Base-by-base conservation (phyloP, 2,113 vertebrate species). In the Empidonax alnorum region DNA sequence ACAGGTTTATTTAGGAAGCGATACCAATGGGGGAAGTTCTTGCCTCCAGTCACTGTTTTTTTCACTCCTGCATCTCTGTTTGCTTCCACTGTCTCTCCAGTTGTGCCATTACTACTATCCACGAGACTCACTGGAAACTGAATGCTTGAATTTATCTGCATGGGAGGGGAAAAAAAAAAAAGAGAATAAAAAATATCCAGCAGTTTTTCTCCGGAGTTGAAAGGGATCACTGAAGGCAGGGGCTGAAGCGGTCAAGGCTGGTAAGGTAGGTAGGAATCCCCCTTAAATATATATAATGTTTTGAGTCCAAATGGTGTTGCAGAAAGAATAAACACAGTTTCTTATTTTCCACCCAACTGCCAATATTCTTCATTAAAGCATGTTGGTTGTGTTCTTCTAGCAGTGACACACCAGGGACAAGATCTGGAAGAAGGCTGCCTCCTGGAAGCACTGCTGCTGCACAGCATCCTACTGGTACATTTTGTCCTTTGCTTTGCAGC, bases 401-500 rank as follows among this genome's bases (percentile, higher is more conserved):
- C 78, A 76, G 71, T 46, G 89, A 89, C 78, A 76, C 67, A 61
- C 37, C 28, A 61, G 78, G 83, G 75, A 63, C 78, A 83, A 76
- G 90, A 87, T 85, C 72, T 88, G 91, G 85, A 81, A 89, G 94
- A 79, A 66, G 22, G 52, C 89, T 78, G 92, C 65, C 89, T 95
- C 89, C 91, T 78, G 92, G 84, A 92, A 91, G 37, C 52, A 61
- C 78, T 86, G 83, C 88, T 83, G 92, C 76, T 85, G 91, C 92
- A 77, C 90, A 93, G 84, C 67, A 66, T 89, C 85, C 78, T 71
- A 28, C 82, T 67, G 79, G 84, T 74, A 95, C 93, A 84, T 94
- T 92, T 85, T 86, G 95, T 96, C 92, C 90, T 79, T 83, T 71
- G 53, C 90, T 91, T 90, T 85, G 82, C 84, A 89, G 84, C 50